Evolutionary conservation across 2,888 invertebrate species (phyloP), one percentile per base, ranked within the genome.

Genomic region (Schizotus pectinicornis): DNA sequence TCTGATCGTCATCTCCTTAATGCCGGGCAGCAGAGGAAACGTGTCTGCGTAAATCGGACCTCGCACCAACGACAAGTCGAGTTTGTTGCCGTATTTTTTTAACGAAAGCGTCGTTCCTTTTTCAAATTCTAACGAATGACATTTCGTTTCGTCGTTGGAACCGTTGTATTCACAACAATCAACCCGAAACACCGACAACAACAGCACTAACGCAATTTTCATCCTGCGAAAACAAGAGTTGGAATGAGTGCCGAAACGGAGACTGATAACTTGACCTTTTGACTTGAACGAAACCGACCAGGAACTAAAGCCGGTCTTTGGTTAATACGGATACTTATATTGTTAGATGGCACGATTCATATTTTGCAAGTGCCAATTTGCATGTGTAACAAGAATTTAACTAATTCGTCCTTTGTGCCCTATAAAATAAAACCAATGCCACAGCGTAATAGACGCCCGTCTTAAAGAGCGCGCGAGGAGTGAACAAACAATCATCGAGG

Each of bases 11-110:
- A 62, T 48, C 22, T 62, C 56, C 9, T 59, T 56, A 9, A 54
- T 59, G 3, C 56, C 56, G 6, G 51, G 49, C 3, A 59, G 9
- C 8, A 47, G 47, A 6, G 56, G 49, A 22, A 62, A 62, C 9
- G 50, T 52, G 9, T 52, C 53, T 1, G 54, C 11, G 36, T 47
- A 62, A 22, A 62, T 55, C 0, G 49, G 42, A 8, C 62, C 59
- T 8, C 53, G 39, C 6, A 62, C 46, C 35, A 62, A 5, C 3
- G 49, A 34, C 48, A 62, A 41, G 32, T 62, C 59, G n/a, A 62
- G 9, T 22, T 59, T 59, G 12, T 36, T 53, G 1, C 62, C 62
- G 39, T 38, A 59, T 56, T 49, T 62, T 35, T 52, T 55, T 36
- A 62, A 30, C 7, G 36, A 41, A 1, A 62, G 7, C n/a, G 56